Percentiles rank a stretch among this genome's conserved stretches.
Evolutionary conservation across 2,113 vertebrate species (phyloP).

Genomic region (Amblyornis subalaris): DNA sequence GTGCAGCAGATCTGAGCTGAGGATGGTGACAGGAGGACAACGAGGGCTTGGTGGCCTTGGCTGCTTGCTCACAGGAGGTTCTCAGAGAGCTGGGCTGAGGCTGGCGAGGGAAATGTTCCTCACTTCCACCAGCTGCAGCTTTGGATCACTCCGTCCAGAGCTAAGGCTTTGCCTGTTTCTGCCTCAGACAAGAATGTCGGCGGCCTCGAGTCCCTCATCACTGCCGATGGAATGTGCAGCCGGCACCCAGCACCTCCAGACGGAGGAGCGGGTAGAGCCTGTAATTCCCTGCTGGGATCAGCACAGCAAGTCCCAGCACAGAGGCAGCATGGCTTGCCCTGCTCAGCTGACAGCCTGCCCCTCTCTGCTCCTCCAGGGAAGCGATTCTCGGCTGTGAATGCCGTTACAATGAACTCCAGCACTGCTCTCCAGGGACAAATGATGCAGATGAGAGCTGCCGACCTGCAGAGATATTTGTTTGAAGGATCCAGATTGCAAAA

Average conservation of each 20-base stretch:
- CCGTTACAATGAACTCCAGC: not conserved
- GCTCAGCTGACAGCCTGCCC: not conserved
- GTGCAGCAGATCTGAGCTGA: not conserved
- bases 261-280: not conserved
- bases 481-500: slow-evolving; percentile 1
- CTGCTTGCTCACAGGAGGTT: not conserved
- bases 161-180: not conserved
- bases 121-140: not conserved
- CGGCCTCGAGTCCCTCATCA: not conserved
- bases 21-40: not conserved
- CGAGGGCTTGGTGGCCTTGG: not conserved
- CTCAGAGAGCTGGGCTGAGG: not conserved
- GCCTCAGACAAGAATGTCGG: not conserved
- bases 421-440: not conserved
- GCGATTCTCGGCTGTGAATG: not conserved
- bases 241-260: rapidly evolving
- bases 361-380: not conserved
- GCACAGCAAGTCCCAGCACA: not conserved
- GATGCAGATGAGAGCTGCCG: not conserved
- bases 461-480: not conserved
- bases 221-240: not conserved
- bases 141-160: not conserved
- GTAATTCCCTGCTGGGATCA: not conserved
- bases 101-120: not conserved
- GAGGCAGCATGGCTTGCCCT: not conserved